Evolutionary conservation across 2,113 vertebrate species (phyloP).

Genomic region (Glaucidium brasilianum): DNA sequence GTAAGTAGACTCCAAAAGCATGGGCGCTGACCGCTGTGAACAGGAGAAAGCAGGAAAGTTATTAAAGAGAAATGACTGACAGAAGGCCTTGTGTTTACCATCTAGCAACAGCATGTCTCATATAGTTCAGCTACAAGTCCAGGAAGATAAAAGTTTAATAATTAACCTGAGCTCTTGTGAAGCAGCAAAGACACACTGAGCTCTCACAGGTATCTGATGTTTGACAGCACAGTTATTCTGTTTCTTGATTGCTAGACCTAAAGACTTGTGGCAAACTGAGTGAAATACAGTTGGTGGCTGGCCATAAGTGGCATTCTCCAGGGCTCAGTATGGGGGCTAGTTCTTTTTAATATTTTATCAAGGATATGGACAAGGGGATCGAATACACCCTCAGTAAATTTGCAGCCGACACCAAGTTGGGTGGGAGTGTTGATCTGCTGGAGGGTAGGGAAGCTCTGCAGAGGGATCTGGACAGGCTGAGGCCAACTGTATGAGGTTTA

Average conservation of each 20-base stretch:
- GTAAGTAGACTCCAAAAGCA: background rate
- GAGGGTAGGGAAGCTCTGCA: background rate
- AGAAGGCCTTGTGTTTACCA: background rate
- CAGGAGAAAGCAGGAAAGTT: background rate
- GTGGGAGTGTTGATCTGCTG: background rate
- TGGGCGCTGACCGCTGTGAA: background rate
- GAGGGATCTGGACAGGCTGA: background rate
- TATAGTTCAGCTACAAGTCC: background rate
- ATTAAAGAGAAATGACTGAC: background rate
- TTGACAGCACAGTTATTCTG: background rate
- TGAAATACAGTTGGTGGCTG: background rate
- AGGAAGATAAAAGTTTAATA: constrained; percentile 1
- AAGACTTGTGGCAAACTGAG: background rate
- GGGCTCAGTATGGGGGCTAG: background rate
- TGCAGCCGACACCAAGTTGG: background rate
- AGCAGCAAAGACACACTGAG: background rate
- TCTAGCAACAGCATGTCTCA: background rate
- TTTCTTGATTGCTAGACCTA: background rate
- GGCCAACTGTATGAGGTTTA: background rate
- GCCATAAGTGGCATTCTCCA: background rate
- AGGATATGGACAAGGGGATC: rapidly evolving
- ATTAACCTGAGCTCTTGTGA: background rate
- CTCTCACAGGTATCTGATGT: background rate
- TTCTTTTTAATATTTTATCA: background rate
- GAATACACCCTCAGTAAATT: background rate